Conservation (phyloP, 2,113 vertebrate species). For the Pleuronectes platessa region DNA sequence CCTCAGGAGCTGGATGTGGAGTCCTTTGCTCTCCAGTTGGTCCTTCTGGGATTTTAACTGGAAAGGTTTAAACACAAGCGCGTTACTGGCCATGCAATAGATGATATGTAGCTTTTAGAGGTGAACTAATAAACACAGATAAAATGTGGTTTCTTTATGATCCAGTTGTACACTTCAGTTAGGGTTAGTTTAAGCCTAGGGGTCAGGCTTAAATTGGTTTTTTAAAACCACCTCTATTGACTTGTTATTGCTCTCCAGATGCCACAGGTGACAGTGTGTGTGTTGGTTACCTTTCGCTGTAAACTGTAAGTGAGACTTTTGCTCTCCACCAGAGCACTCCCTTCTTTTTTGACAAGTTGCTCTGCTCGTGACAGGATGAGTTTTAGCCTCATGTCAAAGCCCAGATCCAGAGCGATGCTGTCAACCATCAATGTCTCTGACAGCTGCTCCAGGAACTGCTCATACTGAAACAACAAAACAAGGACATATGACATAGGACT, state of each 20-base stretch:
- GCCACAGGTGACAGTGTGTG: no score
- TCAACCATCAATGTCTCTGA: conserved; percentile 88
- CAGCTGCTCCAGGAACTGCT: conserved; percentile 89
- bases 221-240: no score
- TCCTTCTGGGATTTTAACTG: conserved; percentile 90
- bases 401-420: conserved; percentile 84
- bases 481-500: neutral
- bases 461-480: conserved; percentile 77
- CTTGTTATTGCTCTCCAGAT: no score
- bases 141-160: no score
- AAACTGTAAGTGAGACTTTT: conserved; percentile 86
- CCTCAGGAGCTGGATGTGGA: conserved; percentile 89
- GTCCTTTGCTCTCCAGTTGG: conserved; percentile 87
- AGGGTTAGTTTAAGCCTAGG: no score
- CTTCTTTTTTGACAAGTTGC: conserved; percentile 88
- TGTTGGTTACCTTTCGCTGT: conserved; percentile 86
- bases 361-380: conserved; percentile 84
- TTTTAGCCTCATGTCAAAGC: conserved; percentile 89
- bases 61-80: neutral
- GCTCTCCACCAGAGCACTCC: conserved; percentile 84
- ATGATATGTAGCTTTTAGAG: no score
- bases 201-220: neutral
- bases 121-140: no score
- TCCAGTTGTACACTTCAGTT: neutral
- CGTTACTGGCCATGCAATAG: no score